These are phyloP conservation scores for Caranx melampygus DNA, from an alignment of 2,113 vertebrate genomes.

Conservation along the genomic window DNA sequence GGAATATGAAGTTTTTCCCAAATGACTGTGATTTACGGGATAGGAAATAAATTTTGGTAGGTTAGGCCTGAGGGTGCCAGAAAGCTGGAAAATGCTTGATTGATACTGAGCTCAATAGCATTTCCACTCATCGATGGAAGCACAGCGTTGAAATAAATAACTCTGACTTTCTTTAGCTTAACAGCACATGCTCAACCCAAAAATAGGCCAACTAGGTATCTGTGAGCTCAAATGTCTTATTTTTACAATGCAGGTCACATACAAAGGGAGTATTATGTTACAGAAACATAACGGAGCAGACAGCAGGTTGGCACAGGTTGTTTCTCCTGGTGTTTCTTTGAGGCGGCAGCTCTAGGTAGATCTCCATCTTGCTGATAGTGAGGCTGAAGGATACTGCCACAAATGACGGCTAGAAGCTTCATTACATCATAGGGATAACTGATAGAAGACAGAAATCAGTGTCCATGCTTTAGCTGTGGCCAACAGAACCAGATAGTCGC, in stretches of 20 bases:
- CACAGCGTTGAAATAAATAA: not conserved
- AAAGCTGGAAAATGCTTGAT: slow-evolving; percentile 12
- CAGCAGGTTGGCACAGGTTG: too few relatives aligned
- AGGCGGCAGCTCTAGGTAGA: too few relatives aligned
- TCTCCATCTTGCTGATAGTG: too few relatives aligned
- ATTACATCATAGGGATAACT: not conserved
- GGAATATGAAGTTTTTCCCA: slow-evolving; percentile 5
- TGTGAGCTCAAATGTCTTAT: not conserved
- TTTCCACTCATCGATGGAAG: not conserved
- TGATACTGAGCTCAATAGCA: slow-evolving; percentile 1
- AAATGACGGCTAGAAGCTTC: not conserved
- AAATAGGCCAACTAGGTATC: not conserved
- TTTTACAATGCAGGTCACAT: not conserved
- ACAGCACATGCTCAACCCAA: not conserved
- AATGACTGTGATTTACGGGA: slow-evolving; percentile 13
- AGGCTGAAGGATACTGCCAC: too few relatives aligned
- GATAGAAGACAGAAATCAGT: too few relatives aligned
- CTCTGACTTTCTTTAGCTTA: too few relatives aligned
- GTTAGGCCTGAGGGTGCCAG: not conserved
- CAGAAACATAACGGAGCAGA: too few relatives aligned
- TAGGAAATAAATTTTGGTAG: slow-evolving; percentile 25
- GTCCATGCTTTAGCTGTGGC: too few relatives aligned
- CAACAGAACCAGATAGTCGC: not conserved
- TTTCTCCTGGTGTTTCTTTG: too few relatives aligned
- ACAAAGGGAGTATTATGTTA: not conserved